Conservation (phyloP, 2,113 vertebrate species). For the Falco punctatus region DNA sequence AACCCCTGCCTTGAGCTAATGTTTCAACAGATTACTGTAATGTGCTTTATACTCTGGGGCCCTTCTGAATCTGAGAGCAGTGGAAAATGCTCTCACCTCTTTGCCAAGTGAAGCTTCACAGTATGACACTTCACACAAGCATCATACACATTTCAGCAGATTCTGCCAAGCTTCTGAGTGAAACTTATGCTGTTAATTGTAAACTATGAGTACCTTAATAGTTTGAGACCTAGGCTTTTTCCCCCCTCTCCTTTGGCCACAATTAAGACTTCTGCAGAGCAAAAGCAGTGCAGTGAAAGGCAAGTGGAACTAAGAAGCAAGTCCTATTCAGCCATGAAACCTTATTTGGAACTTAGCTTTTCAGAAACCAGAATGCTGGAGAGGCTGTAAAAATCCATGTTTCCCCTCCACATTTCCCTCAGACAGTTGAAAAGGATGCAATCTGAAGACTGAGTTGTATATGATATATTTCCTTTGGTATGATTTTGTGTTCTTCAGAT, state of each 20-base stretch:
- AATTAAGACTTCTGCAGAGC: background rate
- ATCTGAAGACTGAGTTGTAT: background rate
- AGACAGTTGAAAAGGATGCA: background rate
- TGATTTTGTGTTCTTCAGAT: background rate
- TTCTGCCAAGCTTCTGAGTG: background rate
- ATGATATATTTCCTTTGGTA: background rate
- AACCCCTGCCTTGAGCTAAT: background rate
- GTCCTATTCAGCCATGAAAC: background rate
- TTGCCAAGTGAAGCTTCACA: background rate
- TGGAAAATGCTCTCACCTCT: background rate
- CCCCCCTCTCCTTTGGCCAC: background rate
- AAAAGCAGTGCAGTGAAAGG: background rate
- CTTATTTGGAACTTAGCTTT: background rate
- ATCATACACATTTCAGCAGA: background rate
- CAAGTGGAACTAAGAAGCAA: background rate
- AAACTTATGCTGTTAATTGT: background rate
- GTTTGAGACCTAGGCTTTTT: background rate
- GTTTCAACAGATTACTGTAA: conserved; percentile 7
- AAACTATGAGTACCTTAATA: background rate
- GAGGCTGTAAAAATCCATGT: background rate
- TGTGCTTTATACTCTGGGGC: background rate
- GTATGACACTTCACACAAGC: background rate
- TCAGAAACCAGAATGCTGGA: background rate
- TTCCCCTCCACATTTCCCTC: background rate
- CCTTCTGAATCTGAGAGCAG: background rate